Evolutionary conservation across 2,797 vertebrate genomes (phyloP), one percentile per base, ranked within the genome.

Genomic region (Botia almorhae): DNA sequence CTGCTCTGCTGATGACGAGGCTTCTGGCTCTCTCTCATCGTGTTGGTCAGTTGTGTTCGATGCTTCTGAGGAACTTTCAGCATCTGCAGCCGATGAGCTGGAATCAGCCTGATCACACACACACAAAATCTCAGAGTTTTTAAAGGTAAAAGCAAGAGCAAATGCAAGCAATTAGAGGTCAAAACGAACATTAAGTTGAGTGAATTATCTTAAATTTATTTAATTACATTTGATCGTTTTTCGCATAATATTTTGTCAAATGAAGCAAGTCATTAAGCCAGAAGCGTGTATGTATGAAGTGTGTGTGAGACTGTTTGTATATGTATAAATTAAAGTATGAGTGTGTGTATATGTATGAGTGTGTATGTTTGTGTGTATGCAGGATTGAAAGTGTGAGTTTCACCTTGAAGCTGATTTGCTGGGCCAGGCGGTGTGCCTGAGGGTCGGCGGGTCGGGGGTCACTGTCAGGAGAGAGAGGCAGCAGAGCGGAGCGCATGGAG

Each of bases 361-460:
- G 33, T 10, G 21, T 53, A 23, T 76, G 46, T 51, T 16, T 63
- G 58, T 55, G 53, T 39, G 29, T 67, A 7, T 6, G 2, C 51
- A n/a, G 5, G 53, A 29, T 0, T 1, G 2, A 43, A 1, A 19
- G 17, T 0, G 29, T 43, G 13, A 58, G 11, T 19, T 39, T 55
- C 90, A 99, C 97, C 96, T 98, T 98, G 89, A 98, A 99, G 90
- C 92, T 97, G 85, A 99, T 99, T 92, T 98, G 97, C 88, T 96
- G 96, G 69, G 97, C 97, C 76, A 98, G 93, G 76, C 97, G 93
- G 85, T 96, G 95, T 73, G 95, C 97, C 85, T 96, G 92, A 88
- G 89, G 88, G 88, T 98, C 97, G 5, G 94, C 95, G 3, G 95
- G 93, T 74, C 95, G 96, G 69, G 92, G 94, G 83, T 92, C 90